phyloP scores from a whole-genome alignment of 2,113 vertebrate species.

The Pachyramphus minor region DNA sequence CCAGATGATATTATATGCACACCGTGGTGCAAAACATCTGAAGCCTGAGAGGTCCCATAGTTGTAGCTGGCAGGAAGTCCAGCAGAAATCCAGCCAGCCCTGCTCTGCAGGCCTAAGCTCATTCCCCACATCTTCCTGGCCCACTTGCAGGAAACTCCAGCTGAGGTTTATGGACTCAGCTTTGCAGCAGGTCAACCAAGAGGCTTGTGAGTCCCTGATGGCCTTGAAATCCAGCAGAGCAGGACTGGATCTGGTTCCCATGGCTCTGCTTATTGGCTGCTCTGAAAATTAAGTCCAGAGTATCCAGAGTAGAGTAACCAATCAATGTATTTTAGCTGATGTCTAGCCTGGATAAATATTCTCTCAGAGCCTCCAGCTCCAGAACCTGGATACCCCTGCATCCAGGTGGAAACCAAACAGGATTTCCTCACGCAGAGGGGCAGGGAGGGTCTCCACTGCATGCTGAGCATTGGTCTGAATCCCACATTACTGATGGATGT shows the following conservation, averaged over 20 bases:
- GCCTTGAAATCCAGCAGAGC: neutral
- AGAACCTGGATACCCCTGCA: neutral
- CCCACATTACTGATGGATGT: neutral
- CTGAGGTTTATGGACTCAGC: neutral
- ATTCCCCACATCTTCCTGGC: neutral
- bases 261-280: neutral
- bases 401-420: neutral
- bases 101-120: neutral
- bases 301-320: neutral
- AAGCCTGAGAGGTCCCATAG: neutral
- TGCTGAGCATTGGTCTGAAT: neutral
- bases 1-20: neutral
- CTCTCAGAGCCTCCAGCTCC: neutral
- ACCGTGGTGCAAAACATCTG: neutral
- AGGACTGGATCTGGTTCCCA: neutral
- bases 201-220: neutral
- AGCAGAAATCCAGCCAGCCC: neutral
- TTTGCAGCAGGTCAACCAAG: neutral
- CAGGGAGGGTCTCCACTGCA: neutral
- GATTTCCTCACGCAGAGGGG: neutral
- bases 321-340: neutral
- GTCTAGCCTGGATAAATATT: neutral
- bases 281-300: conserved; percentile 19
- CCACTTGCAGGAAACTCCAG: neutral
- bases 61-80: neutral